Percentiles rank a stretch among this genome's conserved stretches.
phyloP scores from a whole-genome alignment of 2,888 invertebrate genomes.

The Synergus gifuensis region DNA sequence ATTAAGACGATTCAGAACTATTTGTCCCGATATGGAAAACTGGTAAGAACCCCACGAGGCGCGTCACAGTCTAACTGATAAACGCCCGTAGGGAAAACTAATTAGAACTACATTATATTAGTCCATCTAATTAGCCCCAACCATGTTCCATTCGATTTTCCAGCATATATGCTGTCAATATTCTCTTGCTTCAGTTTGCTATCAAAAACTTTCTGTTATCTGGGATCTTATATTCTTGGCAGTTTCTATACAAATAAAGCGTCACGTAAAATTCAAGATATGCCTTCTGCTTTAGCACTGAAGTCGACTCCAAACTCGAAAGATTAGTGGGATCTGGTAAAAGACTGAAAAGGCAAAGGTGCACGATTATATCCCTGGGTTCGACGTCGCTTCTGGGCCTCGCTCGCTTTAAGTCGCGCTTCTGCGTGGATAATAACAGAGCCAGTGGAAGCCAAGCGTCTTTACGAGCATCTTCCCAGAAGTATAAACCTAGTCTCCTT shows the following conservation, averaged over 20 bases:
- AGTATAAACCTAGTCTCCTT: slow-evolving; percentile 72
- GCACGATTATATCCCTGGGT: slow-evolving; percentile 71
- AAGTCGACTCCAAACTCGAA: slow-evolving; percentile 47
- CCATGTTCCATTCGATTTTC: too few relatives aligned
- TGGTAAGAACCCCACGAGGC: too few relatives aligned
- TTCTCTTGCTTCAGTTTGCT: too few relatives aligned
- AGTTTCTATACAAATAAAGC: slow-evolving; percentile 7
- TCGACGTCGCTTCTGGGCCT: slow-evolving; percentile 65
- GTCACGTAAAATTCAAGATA: slow-evolving; percentile 29
- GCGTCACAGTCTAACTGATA: too few relatives aligned
- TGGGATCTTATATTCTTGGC: not conserved
- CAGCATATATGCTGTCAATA: too few relatives aligned
- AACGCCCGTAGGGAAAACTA: too few relatives aligned
- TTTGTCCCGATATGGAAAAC: too few relatives aligned
- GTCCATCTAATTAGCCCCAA: too few relatives aligned
- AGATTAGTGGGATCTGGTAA: slow-evolving; percentile 69
- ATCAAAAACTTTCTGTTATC: too few relatives aligned
- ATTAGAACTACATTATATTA: too few relatives aligned
- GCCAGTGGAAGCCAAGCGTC: slow-evolving; percentile 72
- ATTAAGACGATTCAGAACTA: not conserved
- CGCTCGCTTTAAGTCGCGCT: slow-evolving; percentile 67
- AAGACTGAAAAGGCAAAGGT: slow-evolving; percentile 62
- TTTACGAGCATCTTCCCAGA: slow-evolving; percentile 77
- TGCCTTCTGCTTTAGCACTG: slow-evolving; percentile 8
- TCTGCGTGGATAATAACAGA: slow-evolving; percentile 74